These are phyloP conservation scores for Eupsilia transversa DNA, from an alignment of 2,888 invertebrate species.

Conservation along the genomic window DNA sequence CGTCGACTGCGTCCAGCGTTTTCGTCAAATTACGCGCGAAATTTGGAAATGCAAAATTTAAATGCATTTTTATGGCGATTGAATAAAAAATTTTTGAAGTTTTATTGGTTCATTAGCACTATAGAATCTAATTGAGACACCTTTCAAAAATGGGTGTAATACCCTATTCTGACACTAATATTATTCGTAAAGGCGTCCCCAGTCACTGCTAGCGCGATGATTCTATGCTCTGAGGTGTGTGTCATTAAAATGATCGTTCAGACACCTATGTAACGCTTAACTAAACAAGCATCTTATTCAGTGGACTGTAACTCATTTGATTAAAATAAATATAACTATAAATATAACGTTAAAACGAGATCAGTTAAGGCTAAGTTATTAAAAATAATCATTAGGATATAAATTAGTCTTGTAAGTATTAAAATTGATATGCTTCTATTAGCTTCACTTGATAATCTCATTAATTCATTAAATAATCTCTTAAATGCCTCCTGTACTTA, in stretches of 20 bases:
- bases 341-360: conserved; percentile 53
- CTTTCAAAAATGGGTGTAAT: too few species aligned
- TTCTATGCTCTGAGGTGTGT: background rate
- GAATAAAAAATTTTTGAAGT: too few species aligned
- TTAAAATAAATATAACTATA: conserved; percentile 37
- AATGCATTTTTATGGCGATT: too few species aligned
- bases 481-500: conserved; percentile 20
- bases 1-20: too few species aligned
- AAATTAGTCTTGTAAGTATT: conserved; percentile 46
- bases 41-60: too few species aligned
- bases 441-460: conserved; percentile 44
- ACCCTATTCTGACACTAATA: background rate
- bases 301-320: background rate
- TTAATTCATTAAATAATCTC: conserved; percentile 39
- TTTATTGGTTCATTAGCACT: too few species aligned
- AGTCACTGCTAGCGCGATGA: too few species aligned
- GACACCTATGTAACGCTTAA: background rate
- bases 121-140: too few species aligned
- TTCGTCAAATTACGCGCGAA: too few species aligned
- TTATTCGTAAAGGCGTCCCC: background rate
- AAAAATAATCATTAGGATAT: conserved; percentile 41
- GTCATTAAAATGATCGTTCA: background rate
- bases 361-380: conserved; percentile 41
- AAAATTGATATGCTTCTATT: conserved; percentile 42
- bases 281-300: background rate